phyloP scores from a whole-genome alignment of 2,113 vertebrate genomes.

The Bucco capensis region DNA sequence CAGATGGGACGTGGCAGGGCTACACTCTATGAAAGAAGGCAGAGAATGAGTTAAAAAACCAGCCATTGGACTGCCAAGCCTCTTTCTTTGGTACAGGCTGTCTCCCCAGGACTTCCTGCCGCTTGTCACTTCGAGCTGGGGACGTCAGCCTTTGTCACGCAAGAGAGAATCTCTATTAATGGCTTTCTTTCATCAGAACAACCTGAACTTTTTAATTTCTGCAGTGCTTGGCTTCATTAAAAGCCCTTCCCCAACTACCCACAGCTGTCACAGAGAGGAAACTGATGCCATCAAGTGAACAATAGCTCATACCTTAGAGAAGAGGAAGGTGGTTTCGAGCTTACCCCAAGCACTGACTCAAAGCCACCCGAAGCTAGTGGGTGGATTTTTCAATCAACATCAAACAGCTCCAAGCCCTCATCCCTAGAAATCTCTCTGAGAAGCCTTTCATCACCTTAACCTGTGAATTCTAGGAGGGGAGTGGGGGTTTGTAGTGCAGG shows the following conservation, averaged over 20 bases:
- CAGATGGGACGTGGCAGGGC: accelerated
- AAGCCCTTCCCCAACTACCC: constrained; percentile 57
- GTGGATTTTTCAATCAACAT: neutral
- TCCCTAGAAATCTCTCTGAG: neutral
- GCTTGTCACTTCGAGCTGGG: constrained; percentile 11
- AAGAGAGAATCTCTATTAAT: constrained; percentile 56
- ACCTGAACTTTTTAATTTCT: constrained; percentile 62
- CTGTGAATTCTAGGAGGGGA: neutral
- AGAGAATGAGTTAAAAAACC: constrained; percentile 2
- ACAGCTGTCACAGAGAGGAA: constrained; percentile 56
- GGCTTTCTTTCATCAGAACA: constrained; percentile 62
- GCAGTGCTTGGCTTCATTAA: constrained; percentile 55
- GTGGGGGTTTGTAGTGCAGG: neutral
- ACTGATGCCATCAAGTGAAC: constrained; percentile 14
- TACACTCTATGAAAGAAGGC: neutral
- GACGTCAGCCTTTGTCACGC: constrained; percentile 56
- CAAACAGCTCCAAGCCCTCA: neutral
- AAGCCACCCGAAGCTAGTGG: constrained; percentile 21
- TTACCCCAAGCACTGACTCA: constrained; percentile 17
- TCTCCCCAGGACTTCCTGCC: constrained; percentile 56
- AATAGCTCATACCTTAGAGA: constrained; percentile 42
- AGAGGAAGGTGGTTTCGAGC: constrained; percentile 46
- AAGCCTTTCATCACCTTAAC: neutral
- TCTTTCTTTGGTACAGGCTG: neutral
- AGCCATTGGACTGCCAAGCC: neutral